phyloP scores from a whole-genome alignment of 2,797 vertebrate species.

The Microcaecilia unicolor region DNA sequence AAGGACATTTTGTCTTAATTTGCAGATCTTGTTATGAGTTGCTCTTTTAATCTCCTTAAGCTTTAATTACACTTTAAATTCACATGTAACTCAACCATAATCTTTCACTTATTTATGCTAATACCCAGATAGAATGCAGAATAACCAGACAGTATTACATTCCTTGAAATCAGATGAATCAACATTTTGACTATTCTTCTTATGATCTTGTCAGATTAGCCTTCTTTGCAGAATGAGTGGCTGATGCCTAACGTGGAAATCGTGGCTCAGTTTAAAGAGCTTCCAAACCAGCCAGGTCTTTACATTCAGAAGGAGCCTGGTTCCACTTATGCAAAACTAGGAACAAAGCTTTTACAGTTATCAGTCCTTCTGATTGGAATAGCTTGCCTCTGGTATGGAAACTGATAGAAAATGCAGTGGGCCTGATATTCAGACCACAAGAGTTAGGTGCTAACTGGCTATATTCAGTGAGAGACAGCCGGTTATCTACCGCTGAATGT shows the following conservation, averaged over 20 bases:
- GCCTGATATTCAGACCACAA: no score
- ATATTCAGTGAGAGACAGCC: no score
- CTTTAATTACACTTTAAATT: constrained; percentile 17
- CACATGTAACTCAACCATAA: not conserved
- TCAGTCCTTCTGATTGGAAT: no score
- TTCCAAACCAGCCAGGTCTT: not conserved
- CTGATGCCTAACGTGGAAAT: not conserved
- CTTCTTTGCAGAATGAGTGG: not conserved
- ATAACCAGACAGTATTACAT: not conserved
- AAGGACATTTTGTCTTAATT: not conserved
- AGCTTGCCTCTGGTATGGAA: no score
- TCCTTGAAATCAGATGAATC: not conserved
- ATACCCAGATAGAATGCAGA: not conserved
- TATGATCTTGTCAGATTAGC: not conserved
- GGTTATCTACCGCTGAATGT: no score
- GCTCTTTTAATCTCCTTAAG: constrained; percentile 4
- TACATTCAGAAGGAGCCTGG: no score
- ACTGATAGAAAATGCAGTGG: no score
- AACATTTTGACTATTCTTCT: not conserved
- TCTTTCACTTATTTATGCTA: not conserved
- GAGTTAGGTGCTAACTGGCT: no score
- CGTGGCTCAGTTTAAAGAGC: no score
- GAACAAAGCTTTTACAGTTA: no score
- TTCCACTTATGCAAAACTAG: no score
- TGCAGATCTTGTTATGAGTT: not conserved